A percentile compares a stretch with the other conserved stretches of the same genome.
Conservation (phyloP, 2,797 vertebrate species). For the Aphelocoma californica region DNA sequence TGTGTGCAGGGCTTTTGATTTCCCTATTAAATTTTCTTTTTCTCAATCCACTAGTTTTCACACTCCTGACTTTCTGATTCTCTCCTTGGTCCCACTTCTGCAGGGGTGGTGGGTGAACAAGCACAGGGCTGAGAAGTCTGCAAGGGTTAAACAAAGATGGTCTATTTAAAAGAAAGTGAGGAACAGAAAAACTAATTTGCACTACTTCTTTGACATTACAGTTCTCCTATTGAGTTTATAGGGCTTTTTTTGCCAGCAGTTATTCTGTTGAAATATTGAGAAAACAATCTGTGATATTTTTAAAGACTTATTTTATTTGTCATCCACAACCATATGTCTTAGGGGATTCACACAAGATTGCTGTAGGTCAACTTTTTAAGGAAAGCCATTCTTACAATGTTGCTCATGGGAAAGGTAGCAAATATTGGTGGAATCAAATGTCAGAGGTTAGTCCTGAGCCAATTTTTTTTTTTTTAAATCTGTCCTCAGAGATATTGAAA, state of each 20-base stretch:
- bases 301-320: background rate
- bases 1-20: accelerated
- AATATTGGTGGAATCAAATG: background rate
- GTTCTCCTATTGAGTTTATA: background rate
- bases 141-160: background rate
- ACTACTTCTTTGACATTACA: background rate
- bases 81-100: background rate
- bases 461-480: background rate
- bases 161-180: background rate
- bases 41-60: background rate
- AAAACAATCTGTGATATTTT: background rate
- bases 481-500: background rate
- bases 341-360: background rate
- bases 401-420: background rate
- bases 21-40: background rate
- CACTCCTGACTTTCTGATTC: background rate
- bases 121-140: background rate
- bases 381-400: background rate
- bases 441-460: background rate
- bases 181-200: background rate
- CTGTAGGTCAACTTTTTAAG: background rate
- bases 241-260: background rate
- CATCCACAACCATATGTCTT: background rate
- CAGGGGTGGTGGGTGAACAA: background rate
- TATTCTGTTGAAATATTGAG: background rate